Evolutionary conservation across 2,113 vertebrate species (phyloP).

Genomic region (Onychorhynchus coronatus): DNA sequence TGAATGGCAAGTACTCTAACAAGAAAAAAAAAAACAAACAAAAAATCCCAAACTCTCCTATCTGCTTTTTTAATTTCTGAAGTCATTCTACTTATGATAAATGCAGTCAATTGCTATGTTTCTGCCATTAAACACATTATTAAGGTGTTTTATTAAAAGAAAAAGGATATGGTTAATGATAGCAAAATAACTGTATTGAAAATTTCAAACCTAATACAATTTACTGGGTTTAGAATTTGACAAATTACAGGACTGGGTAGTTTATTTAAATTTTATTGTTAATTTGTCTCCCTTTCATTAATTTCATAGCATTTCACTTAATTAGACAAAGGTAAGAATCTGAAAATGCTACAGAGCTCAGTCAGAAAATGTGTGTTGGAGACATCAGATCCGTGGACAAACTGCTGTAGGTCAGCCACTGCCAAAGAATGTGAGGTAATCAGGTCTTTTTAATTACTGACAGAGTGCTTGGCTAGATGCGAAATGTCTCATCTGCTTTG

Average conservation of each 20-base stretch:
- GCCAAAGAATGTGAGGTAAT: background rate
- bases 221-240: background rate
- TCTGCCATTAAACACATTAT: background rate
- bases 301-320: background rate
- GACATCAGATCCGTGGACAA: background rate
- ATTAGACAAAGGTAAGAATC: background rate
- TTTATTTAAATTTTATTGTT: background rate
- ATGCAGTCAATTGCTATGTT: background rate
- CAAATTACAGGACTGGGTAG: background rate
- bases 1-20: background rate
- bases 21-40: accelerated
- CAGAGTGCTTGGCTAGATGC: background rate
- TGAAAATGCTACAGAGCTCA: background rate
- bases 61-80: background rate
- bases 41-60: background rate
- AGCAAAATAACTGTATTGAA: background rate
- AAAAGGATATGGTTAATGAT: background rate
- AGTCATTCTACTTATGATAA: background rate
- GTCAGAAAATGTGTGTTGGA: background rate
- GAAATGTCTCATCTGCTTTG: background rate
- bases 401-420: background rate
- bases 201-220: background rate
- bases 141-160: background rate
- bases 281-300: background rate
- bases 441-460: background rate